Base-by-base conservation (phyloP, 2,888 invertebrate genomes). In the Pherbina coryleti region DNA sequence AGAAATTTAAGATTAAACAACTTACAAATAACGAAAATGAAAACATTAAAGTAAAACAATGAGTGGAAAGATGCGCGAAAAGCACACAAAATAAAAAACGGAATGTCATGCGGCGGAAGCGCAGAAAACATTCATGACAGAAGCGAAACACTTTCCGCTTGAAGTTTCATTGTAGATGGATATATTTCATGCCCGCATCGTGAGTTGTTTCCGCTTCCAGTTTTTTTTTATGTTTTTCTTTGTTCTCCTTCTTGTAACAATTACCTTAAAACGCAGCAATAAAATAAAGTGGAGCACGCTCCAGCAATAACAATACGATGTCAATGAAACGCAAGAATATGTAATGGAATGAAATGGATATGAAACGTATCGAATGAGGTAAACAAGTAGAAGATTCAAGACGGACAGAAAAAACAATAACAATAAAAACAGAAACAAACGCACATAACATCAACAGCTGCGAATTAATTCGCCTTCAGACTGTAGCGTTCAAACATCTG, bases 191-290 rank as follows among this genome's bases (percentile, higher is more conserved):
- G 25, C 22, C 22, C 11, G 25, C 25, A 28, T 60, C 57, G 57
- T 60, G 60, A 60, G 25, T 28, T 60, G 60, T 25, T 60, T 60
- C 11, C 28, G 60, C 28, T 60, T 60, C 60, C 60, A 25, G 19
- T 57, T 14, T 57, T 14, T 22, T 60, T 28, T 60, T 28, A 0
- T 60, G 25, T 60, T 14, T 57, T 57, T 57, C 8, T 22, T 57
- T 22, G 0, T 60, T 60, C 8, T 17, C 25, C 2, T 60, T 25
- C 9, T 28, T 60, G 9, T 28, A 17, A 60, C 19, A 55, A 14
- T 60, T 14, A 60, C 60, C 60, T 60, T 28, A 60, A 60, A 28
- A 60, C 14, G 60, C 60, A 60, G 28, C 60, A 60, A 60, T 60
- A 25, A 60, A 60, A 60, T 60, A 60, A 60, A 60, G 28, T 28